These are phyloP conservation scores for Sturnus vulgaris DNA, from an alignment of 2,113 vertebrate genomes.

Conservation along the genomic window DNA sequence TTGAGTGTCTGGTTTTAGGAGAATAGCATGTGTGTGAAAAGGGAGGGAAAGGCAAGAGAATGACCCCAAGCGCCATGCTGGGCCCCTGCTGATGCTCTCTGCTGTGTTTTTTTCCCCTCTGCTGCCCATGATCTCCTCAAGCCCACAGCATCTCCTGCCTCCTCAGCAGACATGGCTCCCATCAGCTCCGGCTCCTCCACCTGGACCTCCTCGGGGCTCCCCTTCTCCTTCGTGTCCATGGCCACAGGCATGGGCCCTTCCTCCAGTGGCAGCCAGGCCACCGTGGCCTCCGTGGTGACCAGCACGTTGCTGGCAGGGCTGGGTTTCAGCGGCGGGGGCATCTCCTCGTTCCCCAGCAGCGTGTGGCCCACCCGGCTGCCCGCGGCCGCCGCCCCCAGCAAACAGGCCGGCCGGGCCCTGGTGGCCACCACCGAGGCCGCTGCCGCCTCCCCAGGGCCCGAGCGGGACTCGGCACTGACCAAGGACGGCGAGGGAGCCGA, in stretches of 20 bases:
- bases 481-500: slow-evolving; percentile 71
- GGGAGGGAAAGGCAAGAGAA: slow-evolving; percentile 23
- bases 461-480: slow-evolving; percentile 67
- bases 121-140: slow-evolving; percentile 56
- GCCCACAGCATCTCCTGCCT: slow-evolving; percentile 93
- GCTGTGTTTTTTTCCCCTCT: slow-evolving; percentile 55
- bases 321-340: slow-evolving; percentile 88
- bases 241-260: slow-evolving; percentile 94
- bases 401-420: slow-evolving; percentile 64
- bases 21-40: neutral
- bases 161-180: slow-evolving; percentile 96
- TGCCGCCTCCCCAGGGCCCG: slow-evolving; percentile 57
- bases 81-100: slow-evolving; percentile 44
- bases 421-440: slow-evolving; percentile 76
- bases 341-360: slow-evolving; percentile 93
- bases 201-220: slow-evolving; percentile 94
- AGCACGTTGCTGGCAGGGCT: slow-evolving; percentile 92
- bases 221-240: slow-evolving; percentile 97
- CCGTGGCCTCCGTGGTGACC: slow-evolving; percentile 91
- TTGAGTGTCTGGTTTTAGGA: neutral
- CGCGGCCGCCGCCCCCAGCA: slow-evolving; percentile 49
- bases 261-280: slow-evolving; percentile 93
- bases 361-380: slow-evolving; percentile 88
- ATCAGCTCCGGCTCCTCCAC: slow-evolving; percentile 97
- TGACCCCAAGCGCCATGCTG: neutral